phyloP scores from a whole-genome alignment of 2,113 vertebrate genomes.

The Hoplias malabaricus region DNA sequence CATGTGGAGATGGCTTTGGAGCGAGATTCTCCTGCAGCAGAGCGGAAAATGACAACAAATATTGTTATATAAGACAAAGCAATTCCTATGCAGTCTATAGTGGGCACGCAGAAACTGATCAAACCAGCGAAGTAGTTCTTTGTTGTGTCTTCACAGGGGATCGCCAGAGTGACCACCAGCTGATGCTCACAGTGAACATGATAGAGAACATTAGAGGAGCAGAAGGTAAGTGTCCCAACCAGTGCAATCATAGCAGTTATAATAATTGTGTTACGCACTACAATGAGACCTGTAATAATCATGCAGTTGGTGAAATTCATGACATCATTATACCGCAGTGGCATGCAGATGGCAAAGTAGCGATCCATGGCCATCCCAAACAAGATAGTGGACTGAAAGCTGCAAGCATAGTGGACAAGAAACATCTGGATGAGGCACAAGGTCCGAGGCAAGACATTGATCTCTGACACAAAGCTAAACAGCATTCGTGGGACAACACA shows the following conservation, averaged over 20 bases:
- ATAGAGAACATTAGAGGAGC: constrained; percentile 53
- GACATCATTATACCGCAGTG: constrained; percentile 35
- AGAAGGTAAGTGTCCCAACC: constrained; percentile 49
- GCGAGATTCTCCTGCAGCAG: constrained; percentile 43
- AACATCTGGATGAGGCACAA: constrained; percentile 41
- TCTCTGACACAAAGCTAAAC: constrained; percentile 34
- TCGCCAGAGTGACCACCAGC: constrained; percentile 60
- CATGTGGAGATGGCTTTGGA: constrained; percentile 45
- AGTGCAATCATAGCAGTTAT: constrained; percentile 35
- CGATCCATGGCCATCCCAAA: constrained; percentile 61
- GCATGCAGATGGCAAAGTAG: constrained; percentile 40
- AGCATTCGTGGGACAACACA: constrained; percentile 27
- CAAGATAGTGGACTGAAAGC: constrained; percentile 59
- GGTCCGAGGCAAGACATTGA: constrained; percentile 19
- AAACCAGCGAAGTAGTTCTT: constrained; percentile 58
- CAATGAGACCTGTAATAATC: not conserved
- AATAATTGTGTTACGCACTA: constrained; percentile 27
- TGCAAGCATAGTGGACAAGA: constrained; percentile 28
- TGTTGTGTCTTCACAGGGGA: constrained; percentile 52
- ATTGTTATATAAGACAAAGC: constrained; percentile 28
- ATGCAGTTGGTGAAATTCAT: constrained; percentile 19
- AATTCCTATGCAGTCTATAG: constrained; percentile 26
- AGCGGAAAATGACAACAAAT: constrained; percentile 31
- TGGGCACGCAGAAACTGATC: constrained; percentile 27
- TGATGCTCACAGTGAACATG: constrained; percentile 63